A percentile compares a stretch with the other conserved stretches of the same genome.
phyloP scores from a whole-genome alignment of 2,113 vertebrate species.

The Sterrhoptilus dennistouni region DNA sequence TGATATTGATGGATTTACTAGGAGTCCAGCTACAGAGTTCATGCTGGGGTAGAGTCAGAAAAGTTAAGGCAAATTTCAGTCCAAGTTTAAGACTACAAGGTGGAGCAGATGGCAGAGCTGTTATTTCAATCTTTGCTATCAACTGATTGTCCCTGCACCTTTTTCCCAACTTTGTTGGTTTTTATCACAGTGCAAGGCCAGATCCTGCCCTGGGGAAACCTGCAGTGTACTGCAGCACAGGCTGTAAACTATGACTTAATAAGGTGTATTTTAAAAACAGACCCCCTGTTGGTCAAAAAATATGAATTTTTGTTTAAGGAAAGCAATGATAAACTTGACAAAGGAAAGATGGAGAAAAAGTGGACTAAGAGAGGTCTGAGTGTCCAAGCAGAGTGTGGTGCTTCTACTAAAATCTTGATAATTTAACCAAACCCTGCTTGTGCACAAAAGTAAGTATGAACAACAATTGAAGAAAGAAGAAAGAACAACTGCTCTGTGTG shows the following conservation, averaged over 20 bases:
- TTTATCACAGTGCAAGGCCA: background rate
- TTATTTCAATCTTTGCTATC: background rate
- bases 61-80: background rate
- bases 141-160: background rate
- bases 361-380: background rate
- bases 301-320: background rate
- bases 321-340: rapidly evolving
- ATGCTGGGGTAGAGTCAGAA: background rate
- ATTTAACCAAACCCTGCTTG: background rate
- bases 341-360: background rate
- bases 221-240: background rate
- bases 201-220: background rate
- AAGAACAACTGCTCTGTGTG: background rate
- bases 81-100: background rate
- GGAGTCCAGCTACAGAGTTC: background rate
- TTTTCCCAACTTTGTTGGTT: background rate
- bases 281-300: background rate
- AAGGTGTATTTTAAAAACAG: background rate
- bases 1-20: background rate
- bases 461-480: background rate
- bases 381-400: background rate
- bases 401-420: background rate
- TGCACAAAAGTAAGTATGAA: background rate
- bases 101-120: background rate
- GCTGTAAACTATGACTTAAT: background rate